phyloP scores from a whole-genome alignment of 2,797 vertebrate genomes.

The Halcyon badia region DNA sequence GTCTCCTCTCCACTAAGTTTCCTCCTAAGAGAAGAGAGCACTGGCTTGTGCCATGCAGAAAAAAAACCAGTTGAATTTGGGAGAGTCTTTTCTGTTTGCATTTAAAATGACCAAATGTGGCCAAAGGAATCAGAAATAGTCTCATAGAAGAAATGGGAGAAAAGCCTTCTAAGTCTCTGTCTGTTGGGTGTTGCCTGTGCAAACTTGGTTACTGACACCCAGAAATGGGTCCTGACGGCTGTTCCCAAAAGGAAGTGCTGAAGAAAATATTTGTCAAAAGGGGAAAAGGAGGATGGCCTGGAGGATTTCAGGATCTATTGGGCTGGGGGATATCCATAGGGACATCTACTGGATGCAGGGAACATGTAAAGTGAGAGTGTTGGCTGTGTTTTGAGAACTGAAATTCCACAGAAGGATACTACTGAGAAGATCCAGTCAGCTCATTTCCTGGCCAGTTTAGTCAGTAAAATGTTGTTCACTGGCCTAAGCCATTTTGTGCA shows the following conservation, averaged over 20 bases:
- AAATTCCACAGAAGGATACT: background rate
- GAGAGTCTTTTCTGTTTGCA: background rate
- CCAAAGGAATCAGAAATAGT: background rate
- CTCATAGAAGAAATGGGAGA: background rate
- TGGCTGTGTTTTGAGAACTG: background rate
- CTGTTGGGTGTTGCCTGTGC: background rate
- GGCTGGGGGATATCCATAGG: background rate
- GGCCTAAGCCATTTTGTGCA: background rate
- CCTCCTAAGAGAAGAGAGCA: background rate
- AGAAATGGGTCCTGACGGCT: background rate
- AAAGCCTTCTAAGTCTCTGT: background rate
- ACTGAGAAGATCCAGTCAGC: background rate
- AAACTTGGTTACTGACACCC: background rate
- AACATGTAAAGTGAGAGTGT: background rate
- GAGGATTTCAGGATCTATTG: background rate
- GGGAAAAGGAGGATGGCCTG: background rate
- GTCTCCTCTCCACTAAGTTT: background rate
- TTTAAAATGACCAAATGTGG: background rate
- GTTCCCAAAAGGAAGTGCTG: background rate
- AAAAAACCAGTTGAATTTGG: background rate
- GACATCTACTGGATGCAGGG: background rate
- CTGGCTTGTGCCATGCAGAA: background rate
- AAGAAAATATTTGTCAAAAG: background rate
- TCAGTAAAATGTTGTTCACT: background rate
- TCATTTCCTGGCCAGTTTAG: background rate